Base-by-base conservation (phyloP, 2,797 vertebrate species). In the Numenius phaeopus region DNA sequence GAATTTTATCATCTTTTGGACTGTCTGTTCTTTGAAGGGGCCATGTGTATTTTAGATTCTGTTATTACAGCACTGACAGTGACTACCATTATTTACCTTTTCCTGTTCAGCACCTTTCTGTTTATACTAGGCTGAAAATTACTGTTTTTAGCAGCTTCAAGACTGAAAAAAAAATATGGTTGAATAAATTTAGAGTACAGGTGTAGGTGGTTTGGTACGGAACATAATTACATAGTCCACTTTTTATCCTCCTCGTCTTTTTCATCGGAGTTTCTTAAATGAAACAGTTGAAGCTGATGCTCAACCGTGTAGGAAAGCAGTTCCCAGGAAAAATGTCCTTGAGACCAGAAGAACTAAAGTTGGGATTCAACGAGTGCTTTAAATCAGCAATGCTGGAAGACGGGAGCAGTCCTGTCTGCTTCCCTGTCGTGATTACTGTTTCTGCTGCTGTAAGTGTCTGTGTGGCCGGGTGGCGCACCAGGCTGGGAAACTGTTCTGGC, bases 81-180 rank as follows among this genome's bases (percentile, higher is more conserved):
- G 61, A 69, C 90, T 97, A 73, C 29, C 55, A 2, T 89, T 96
- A 82, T 96, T 97, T 94, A 94, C 67, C 62, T 90, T 90, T 81
- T 80, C 47, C 66, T 93, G 29, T 92, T 96, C 81, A 83, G 52
- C 42, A 77, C 47, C 37, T 73, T 87, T 94, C 44, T 96, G 92
- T 94, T 96, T 94, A 92, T 95, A 80, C 82, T 85, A 83, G 83
- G 78, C 73, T 94, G 89, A 85, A 94, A 96, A 97, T 95, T 89
- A 92, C 94, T 95, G 90, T 2, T 96, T 95, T 94, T 93, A 93
- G 80, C 66, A 76, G 62, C 70, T 93, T 89, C 1, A 5, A 91
- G 80, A 86, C 85, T 88, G 66, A 75, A 70, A 93, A 83, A 59
- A 39, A 54, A 30, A 29, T 9, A 17, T 9, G 46, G 3, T 91